These are phyloP conservation scores for Epirrhoe tristata DNA, from an alignment of 2,888 invertebrate species.

Conservation along the genomic window DNA sequence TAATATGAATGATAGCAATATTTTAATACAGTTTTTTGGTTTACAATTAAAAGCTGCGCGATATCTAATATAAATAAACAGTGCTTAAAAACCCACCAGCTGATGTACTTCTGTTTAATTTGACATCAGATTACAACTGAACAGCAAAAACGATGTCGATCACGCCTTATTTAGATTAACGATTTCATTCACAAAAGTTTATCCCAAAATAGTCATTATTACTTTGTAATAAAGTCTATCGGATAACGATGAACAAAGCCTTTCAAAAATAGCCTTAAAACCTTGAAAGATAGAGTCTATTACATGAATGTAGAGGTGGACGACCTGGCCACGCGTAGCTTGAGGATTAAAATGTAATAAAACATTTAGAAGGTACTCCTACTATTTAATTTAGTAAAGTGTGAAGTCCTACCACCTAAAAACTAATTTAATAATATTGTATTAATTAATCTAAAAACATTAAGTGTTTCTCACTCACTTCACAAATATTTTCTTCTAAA, in stretches of 20 bases:
- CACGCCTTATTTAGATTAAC: constrained; percentile 13
- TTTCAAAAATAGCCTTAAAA: constrained; percentile 13
- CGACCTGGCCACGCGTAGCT: constrained; percentile 25
- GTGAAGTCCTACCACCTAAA: constrained; percentile 7
- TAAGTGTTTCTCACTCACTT: too few relatives aligned
- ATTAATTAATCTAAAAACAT: background rate
- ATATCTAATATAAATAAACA: background rate
- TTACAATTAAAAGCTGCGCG: too few relatives aligned
- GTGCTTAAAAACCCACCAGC: background rate
- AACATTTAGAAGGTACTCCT: constrained; percentile 24
- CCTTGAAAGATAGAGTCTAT: constrained; percentile 11
- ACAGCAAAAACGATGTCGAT: constrained; percentile 27
- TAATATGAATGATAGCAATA: too few relatives aligned
- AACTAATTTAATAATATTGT: background rate
- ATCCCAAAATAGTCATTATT: constrained; percentile 10
- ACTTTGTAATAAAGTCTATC: constrained; percentile 14
- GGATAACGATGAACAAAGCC: background rate
- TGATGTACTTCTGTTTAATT: background rate
- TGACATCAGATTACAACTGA: constrained; percentile 25
- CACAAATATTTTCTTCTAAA: background rate
- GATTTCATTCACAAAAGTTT: constrained; percentile 11
- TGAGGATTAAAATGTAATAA: constrained; percentile 12
- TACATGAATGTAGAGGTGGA: constrained; percentile 15
- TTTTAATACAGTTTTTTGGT: too few relatives aligned
- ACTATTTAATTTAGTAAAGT: constrained; percentile 23